phyloP scores from a whole-genome alignment of 1,140 invertebrate species.

The Atta texana region DNA sequence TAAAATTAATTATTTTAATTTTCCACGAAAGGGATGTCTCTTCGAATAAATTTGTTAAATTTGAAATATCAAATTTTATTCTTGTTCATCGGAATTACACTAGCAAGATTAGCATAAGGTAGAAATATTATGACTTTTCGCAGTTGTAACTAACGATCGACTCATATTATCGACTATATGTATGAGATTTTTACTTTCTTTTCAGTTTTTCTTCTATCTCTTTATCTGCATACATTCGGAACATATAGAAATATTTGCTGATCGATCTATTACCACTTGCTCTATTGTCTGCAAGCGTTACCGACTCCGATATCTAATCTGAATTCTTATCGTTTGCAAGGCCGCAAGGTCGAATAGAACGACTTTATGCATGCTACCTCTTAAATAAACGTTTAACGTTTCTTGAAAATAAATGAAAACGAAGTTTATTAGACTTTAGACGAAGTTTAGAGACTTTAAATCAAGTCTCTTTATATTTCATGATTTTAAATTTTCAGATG shows the following conservation, averaged over 20 bases:
- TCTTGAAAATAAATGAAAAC: neutral
- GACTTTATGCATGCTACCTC: neutral
- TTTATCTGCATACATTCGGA: neutral
- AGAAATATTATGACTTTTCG: neutral
- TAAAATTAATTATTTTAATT: neutral
- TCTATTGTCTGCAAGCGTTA: constrained; percentile 14
- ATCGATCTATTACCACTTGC: constrained; percentile 15
- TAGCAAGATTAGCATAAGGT: too few species aligned
- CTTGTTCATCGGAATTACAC: neutral
- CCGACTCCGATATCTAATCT: constrained; percentile 66
- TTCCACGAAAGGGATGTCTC: neutral
- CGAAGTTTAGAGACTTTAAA: too few species aligned
- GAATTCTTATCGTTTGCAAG: constrained; percentile 53
- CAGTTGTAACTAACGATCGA: neutral
- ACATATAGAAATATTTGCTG: constrained; percentile 29
- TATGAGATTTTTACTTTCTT: constrained; percentile 1
- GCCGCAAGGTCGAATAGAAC: constrained; percentile 29
- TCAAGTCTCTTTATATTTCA: neutral
- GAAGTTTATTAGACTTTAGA: neutral
- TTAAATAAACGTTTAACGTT: constrained; percentile 43
- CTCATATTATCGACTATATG: neutral
- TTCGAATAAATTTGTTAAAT: constrained; percentile 1
- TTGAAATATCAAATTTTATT: constrained; percentile 4
- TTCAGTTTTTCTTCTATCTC: neutral
- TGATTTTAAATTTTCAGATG: neutral